Conservation (phyloP, 2,797 vertebrate species). For the Adelosebastes latens region DNA sequence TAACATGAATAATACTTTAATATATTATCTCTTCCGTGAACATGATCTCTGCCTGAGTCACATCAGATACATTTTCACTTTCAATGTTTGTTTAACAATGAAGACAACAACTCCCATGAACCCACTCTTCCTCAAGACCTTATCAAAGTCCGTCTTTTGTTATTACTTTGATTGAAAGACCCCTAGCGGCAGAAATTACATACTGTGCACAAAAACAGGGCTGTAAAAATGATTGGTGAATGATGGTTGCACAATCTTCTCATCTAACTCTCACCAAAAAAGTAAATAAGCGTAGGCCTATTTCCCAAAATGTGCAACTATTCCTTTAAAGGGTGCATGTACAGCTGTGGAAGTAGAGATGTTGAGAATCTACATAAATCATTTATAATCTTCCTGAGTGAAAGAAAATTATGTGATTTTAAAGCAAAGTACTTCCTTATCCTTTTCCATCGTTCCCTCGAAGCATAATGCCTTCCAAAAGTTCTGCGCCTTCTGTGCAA, state of each 20-base stretch:
- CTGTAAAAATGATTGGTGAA: background rate
- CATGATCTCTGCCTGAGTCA: no score
- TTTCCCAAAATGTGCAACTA: background rate
- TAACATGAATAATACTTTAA: no score
- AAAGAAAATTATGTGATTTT: constrained; percentile 30
- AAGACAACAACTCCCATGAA: no score
- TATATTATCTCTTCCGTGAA: no score
- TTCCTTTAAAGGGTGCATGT: background rate
- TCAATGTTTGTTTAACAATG: no score
- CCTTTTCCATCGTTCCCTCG: constrained; percentile 13
- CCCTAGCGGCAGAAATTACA: no score
- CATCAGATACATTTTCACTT: no score
- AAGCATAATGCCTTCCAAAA: constrained; percentile 30
- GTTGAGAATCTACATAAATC: background rate
- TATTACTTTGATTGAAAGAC: no score
- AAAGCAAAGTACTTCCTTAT: constrained; percentile 17
- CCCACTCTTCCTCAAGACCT: no score
- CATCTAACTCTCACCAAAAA: background rate
- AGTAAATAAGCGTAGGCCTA: background rate
- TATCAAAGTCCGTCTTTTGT: no score
- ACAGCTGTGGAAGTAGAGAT: background rate
- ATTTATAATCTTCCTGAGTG: constrained; percentile 3
- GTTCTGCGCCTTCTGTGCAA: constrained; percentile 11
- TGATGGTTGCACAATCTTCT: background rate
- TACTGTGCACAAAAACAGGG: background rate